Percentiles rank a stretch among this genome's conserved stretches.
Evolutionary conservation across 2,888 invertebrate species (phyloP).

Genomic region (Zele albiditarsus): DNA sequence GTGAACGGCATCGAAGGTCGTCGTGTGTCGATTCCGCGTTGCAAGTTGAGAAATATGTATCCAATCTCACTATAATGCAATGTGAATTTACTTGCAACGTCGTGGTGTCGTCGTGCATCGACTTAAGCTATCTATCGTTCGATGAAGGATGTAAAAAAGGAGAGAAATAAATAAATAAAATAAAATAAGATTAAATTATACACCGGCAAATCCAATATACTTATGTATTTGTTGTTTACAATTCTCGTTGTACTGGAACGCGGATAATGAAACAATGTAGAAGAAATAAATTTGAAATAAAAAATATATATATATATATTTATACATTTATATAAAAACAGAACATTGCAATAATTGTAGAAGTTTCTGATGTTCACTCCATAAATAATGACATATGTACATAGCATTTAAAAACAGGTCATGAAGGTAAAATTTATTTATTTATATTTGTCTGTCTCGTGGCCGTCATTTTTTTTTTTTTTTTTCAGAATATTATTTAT

Average conservation of each 20-base stretch:
- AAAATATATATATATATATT: neutral
- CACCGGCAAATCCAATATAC: neutral
- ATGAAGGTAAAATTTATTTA: neutral
- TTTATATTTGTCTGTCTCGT: neutral
- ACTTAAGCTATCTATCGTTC: neutral
- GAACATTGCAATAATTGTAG: neutral
- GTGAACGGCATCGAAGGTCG: constrained; percentile 53
- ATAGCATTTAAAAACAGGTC: neutral
- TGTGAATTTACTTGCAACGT: neutral
- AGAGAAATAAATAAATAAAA: neutral
- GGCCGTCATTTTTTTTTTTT: neutral
- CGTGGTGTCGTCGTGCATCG: neutral
- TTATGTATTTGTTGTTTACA: neutral
- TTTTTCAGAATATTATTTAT: neutral
- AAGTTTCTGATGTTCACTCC: neutral
- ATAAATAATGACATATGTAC: neutral
- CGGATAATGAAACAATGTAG: neutral
- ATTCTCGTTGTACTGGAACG: neutral
- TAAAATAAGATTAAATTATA: neutral
- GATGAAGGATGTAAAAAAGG: neutral
- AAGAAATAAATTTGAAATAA: neutral
- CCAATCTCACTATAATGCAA: constrained; percentile 16
- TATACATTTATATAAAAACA: neutral
- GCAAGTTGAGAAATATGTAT: constrained; percentile 39
- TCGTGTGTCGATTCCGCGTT: constrained; percentile 39